Conservation (phyloP, 2,797 vertebrate species). For the Delichon dasypus region DNA sequence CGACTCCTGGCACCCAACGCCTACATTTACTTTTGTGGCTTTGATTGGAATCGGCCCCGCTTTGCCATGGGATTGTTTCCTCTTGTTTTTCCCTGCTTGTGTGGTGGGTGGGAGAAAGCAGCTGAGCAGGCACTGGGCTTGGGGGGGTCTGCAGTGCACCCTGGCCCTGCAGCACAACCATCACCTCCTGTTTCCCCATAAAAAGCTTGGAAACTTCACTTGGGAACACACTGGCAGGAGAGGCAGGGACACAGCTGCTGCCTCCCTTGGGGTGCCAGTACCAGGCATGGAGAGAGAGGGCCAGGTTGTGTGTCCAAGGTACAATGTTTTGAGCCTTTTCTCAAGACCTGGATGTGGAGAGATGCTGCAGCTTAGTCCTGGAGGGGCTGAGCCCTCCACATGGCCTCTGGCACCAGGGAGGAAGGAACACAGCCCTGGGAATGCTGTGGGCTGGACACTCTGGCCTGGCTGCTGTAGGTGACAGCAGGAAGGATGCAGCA, state of each 20-base stretch:
- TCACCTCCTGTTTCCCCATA: not conserved
- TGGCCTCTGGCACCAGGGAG: not conserved
- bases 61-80: not conserved
- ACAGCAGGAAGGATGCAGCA: not conserved
- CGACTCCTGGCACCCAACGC: conserved; percentile 25
- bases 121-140: not conserved
- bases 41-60: conserved; percentile 16
- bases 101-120: not conserved
- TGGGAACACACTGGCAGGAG: not conserved
- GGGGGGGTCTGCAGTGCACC: not conserved
- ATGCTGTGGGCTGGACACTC: not conserved
- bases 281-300: not conserved
- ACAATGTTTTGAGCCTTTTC: not conserved
- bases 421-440: not conserved
- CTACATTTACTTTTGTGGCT: conserved; percentile 40
- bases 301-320: not conserved
- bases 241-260: not conserved
- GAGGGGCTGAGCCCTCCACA: not conserved
- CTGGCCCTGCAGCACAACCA: not conserved
- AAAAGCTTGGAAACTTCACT: not conserved
- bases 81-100: not conserved
- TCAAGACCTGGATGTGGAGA: not conserved
- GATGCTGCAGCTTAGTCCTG: not conserved
- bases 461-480: not conserved
- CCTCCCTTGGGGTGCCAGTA: rapidly evolving